These are phyloP conservation scores for Brachyhypopomus gauderio DNA, from an alignment of 2,113 vertebrate species.

Conservation along the genomic window DNA sequence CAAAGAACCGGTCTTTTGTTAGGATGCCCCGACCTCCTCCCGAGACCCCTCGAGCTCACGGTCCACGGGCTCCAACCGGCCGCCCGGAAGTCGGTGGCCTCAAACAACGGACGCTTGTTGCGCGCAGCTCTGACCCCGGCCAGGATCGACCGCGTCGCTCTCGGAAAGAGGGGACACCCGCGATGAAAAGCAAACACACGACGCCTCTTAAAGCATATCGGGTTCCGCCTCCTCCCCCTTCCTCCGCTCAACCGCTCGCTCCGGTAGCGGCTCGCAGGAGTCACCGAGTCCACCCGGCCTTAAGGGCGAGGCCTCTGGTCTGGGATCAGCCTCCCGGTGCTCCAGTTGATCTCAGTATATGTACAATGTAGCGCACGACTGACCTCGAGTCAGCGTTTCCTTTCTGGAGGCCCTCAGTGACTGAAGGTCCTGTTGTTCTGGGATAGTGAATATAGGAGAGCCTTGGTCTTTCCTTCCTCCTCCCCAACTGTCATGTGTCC, in stretches of 20 bases:
- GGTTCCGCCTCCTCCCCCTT: slow-evolving; percentile 42
- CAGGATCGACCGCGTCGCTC: slow-evolving; percentile 4
- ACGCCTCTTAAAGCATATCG: slow-evolving; percentile 51
- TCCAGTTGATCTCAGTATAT: too few relatives aligned
- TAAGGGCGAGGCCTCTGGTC: background rate
- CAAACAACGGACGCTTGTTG: slow-evolving; percentile 47
- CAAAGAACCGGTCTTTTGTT: slow-evolving; percentile 33
- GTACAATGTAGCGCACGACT: background rate
- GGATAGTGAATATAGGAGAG: too few relatives aligned
- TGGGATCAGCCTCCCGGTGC: too few relatives aligned
- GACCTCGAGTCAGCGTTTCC: too few relatives aligned
- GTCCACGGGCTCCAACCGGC: slow-evolving; percentile 3
- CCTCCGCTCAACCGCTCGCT: slow-evolving; percentile 22
- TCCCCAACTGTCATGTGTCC: too few relatives aligned
- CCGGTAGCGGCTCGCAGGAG: slow-evolving; percentile 45
- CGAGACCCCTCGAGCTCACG: slow-evolving; percentile 15
- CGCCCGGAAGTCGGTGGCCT: slow-evolving; percentile 34
- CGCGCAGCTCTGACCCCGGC: slow-evolving; percentile 22
- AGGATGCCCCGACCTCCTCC: slow-evolving; percentile 16
- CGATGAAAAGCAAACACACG: slow-evolving; percentile 52
- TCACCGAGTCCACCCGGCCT: slow-evolving; percentile 4
- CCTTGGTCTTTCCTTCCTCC: too few relatives aligned
- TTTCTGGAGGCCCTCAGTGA: too few relatives aligned
- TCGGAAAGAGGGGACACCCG: slow-evolving; percentile 45
- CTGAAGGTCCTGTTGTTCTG: too few relatives aligned